Evolutionary conservation across 2,113 vertebrate genomes (phyloP).

Genomic region (Tapirus terrestris): DNA sequence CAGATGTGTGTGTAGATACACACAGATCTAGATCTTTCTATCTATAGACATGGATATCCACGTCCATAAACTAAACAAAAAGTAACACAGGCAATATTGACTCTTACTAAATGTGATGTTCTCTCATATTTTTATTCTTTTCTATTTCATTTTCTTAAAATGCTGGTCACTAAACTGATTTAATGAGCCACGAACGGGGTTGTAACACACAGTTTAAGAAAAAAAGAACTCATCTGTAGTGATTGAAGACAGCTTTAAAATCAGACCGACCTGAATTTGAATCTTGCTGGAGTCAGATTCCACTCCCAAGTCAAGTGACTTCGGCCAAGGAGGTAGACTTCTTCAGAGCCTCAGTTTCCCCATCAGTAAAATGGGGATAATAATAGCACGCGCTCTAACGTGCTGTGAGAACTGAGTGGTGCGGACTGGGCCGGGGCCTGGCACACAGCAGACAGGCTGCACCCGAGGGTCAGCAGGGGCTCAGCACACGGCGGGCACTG

Average conservation of each 20-base stretch:
- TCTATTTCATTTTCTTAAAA: neutral
- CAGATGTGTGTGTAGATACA: neutral
- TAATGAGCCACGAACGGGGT: neutral
- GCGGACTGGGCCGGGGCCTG: neutral
- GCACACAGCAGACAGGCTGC: too few species aligned
- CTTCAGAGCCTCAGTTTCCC: neutral
- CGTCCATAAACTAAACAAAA: neutral
- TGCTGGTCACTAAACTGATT: neutral
- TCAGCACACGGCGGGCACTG: neutral
- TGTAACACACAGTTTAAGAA: neutral
- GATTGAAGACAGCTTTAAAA: neutral
- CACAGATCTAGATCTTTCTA: neutral
- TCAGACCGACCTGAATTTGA: neutral
- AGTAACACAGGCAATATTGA: neutral
- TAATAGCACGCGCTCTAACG: accelerated
- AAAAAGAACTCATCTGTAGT: neutral
- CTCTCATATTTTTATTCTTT: neutral
- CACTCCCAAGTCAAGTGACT: neutral
- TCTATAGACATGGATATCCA: neutral
- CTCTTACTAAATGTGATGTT: neutral
- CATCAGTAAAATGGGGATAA: neutral
- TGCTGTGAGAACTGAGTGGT: neutral
- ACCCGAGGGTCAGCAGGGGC: neutral
- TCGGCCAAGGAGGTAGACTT: neutral
- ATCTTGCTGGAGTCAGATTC: neutral